Conservation (phyloP, 1,140 invertebrate species). For the Stegodyphus dumicola region DNA sequence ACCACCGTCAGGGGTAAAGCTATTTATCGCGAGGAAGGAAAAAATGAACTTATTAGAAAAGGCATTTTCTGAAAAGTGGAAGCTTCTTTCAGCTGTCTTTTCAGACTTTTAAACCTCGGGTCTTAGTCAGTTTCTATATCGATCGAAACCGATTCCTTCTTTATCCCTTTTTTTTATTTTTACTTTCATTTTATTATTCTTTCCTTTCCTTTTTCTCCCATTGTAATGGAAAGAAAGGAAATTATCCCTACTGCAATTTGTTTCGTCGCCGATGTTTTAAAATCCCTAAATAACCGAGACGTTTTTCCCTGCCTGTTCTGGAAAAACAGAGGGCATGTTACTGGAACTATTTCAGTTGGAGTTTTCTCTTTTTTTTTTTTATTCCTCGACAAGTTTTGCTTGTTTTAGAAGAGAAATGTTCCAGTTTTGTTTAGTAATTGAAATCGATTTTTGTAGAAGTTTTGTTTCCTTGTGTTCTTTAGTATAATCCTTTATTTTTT, state of each 20-base stretch:
- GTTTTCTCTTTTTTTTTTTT: neutral
- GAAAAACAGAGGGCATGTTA: conserved; percentile 16
- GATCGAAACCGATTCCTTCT: conserved; percentile 3
- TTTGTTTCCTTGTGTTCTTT: neutral
- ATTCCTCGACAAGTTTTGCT: neutral
- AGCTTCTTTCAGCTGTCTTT: conserved; percentile 1
- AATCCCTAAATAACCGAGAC: conserved; percentile 44
- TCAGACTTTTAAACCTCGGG: conserved; percentile 9
- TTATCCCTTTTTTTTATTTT: neutral
- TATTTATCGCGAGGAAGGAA: neutral
- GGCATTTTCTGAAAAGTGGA: neutral
- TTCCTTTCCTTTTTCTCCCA: conserved; percentile 1
- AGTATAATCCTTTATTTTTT: no score
- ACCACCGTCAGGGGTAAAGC: no score
- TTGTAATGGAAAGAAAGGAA: conserved; percentile 29
- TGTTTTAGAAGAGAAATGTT: conserved; percentile 2
- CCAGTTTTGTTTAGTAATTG: conserved; percentile 46
- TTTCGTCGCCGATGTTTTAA: conserved; percentile 54
- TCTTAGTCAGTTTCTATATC: neutral
- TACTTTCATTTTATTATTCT: neutral
- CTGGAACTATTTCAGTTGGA: neutral
- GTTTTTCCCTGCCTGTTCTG: neutral
- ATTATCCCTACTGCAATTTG: conserved; percentile 51
- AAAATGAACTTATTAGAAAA: conserved; percentile 21
- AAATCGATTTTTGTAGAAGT: conserved; percentile 23